Base-by-base conservation (phyloP, 2,888 invertebrate genomes). In the Cantharis rustica region DNA sequence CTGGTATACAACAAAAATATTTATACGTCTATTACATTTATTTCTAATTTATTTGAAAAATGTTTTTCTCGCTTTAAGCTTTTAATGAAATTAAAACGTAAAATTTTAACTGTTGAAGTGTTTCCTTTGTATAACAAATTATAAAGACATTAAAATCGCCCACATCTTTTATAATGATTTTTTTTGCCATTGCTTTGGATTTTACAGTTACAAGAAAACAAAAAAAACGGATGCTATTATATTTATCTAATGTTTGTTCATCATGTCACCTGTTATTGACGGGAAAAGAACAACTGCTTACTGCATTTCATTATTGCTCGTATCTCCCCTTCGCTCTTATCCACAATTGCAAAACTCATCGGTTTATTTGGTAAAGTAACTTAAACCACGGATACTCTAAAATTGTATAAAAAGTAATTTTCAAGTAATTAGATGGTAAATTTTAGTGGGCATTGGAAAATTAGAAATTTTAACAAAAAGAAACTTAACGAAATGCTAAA, bases 221-320 rank as follows among this genome's bases (percentile, higher is more conserved):
- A 13, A 47, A 47, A 75, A 75, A 73, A 63, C 70, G 75, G 75
- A 77, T 68, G 78, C 75, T 77, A 78, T 80, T 79, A 80, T 81
- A 81, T 81, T 81, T 81, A 79, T 81, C 80, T 79, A 72, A 78
- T 78, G 78, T 73, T 78, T 76, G 76, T 47, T 74, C 73, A 71
- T 75, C 77, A 75, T 80, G 80, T 79, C 81, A 81, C 81, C 80
- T 81, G 80, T 70, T 79, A 81, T 81, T 79, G 80, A 76, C 80
- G 79, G 81, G 80, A 69, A 81, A 81, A 80, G 78, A 80, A 77
- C 78, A 80, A 80, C 79, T 76, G 76, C 78, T 80, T 78, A 78
- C 75, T 71, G 76, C 47, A 80, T 78, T 79, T 76, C 73, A 74
- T 77, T 75, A 75, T 75, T 75, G 74, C 75, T 73, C 64, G 74